Conservation (phyloP, 2,888 invertebrate genomes). For the Diaphora mendica region DNA sequence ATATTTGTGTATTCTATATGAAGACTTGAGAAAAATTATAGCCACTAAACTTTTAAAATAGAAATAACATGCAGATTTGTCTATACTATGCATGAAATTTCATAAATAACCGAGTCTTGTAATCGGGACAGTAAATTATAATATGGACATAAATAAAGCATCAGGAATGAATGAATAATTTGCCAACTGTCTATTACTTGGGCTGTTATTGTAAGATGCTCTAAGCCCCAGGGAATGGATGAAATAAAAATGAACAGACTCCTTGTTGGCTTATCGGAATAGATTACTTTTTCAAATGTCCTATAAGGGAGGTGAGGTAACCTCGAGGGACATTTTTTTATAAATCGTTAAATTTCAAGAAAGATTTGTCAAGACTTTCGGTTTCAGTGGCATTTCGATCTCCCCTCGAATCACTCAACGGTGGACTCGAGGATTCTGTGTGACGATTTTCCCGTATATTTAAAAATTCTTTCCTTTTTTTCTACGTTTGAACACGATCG, state of each 20-base stretch:
- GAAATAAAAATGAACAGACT: constrained; percentile 85
- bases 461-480: constrained; percentile 50
- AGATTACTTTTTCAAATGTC: constrained; percentile 83
- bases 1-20: background rate
- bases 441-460: constrained; percentile 60
- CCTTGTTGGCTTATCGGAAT: constrained; percentile 84
- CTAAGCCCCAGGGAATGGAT: constrained; percentile 82
- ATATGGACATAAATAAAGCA: background rate
- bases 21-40: background rate
- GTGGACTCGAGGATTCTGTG: constrained; percentile 52
- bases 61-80: background rate
- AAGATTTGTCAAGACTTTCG: constrained; percentile 55
- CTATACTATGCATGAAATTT: background rate
- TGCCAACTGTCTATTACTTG: constrained; percentile 51
- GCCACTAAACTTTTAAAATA: background rate
- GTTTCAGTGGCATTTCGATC: constrained; percentile 47
- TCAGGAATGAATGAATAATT: background rate
- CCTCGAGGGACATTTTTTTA: constrained; percentile 62
- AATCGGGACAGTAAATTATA: background rate
- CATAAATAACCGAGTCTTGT: background rate
- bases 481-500: constrained; percentile 68
- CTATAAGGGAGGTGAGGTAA: constrained; percentile 67
- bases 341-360: constrained; percentile 65
- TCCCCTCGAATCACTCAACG: constrained; percentile 36
- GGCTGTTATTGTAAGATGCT: constrained; percentile 65